Percentiles rank a stretch among this genome's conserved stretches.
Evolutionary conservation across 2,888 invertebrate species (phyloP).

Genomic region (Homarus gammarus): DNA sequence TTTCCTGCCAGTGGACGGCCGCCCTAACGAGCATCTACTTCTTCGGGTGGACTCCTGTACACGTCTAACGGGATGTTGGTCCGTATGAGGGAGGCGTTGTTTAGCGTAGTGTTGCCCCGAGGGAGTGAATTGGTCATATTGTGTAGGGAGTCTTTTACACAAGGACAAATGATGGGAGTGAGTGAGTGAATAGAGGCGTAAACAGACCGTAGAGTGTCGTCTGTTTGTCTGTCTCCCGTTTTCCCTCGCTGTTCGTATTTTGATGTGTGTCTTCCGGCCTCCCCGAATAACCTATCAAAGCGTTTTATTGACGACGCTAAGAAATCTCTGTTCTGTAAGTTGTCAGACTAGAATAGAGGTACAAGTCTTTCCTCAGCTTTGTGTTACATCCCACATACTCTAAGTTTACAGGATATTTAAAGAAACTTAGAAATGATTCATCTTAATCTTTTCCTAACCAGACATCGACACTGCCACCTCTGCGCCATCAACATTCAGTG

Average conservation of each 20-base stretch:
- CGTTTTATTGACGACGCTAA: no score
- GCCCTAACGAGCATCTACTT: no score
- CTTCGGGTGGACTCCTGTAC: neutral
- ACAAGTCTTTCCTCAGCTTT: no score
- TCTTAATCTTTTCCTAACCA: no score
- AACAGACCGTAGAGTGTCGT: slow-evolving; percentile 37
- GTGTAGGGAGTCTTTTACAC: slow-evolving; percentile 46
- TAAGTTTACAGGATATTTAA: no score
- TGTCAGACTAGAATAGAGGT: no score
- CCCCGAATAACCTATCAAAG: no score
- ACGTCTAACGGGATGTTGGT: neutral
- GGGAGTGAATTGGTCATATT: slow-evolving; percentile 56
- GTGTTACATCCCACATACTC: no score
- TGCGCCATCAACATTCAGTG: slow-evolving; percentile 39
- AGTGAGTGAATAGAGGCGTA: slow-evolving; percentile 37
- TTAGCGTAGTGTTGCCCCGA: slow-evolving; percentile 22
- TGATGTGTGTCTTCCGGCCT: no score
- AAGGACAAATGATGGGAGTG: slow-evolving; percentile 36
- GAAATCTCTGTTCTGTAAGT: no score
- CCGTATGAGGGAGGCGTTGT: neutral
- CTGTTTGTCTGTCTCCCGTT: neutral
- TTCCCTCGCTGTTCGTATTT: neutral
- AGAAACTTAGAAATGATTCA: no score
- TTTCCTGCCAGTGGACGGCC: neutral
- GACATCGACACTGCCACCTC: no score